Evolutionary conservation across 1,140 invertebrate species (phyloP).

Genomic region (Bicyclus anynana): DNA sequence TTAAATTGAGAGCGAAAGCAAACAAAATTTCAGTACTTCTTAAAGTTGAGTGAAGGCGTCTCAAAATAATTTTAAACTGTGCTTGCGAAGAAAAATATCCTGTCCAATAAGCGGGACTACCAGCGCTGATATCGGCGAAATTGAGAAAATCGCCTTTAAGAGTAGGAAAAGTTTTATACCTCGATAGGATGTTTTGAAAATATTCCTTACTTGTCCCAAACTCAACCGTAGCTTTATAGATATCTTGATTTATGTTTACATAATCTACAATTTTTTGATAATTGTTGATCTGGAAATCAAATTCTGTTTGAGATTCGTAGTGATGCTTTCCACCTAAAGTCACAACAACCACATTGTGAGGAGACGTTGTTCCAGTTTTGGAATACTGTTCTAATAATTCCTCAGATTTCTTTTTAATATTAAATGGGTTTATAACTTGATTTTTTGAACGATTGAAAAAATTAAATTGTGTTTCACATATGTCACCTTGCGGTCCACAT

Average conservation of each 20-base stretch:
- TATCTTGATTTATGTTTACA: conserved; percentile 83
- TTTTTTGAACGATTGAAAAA: conserved; percentile 69
- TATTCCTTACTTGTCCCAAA: conserved; percentile 92
- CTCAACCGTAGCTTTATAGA: conserved; percentile 83
- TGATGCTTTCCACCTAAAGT: conserved; percentile 90
- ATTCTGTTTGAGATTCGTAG: conserved; percentile 86
- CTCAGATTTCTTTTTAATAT: conserved; percentile 87
- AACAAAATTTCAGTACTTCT: conserved; percentile 90
- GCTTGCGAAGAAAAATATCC: conserved; percentile 93
- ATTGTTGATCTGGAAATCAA: conserved; percentile 91
- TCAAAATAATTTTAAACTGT: conserved; percentile 88
- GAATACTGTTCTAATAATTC: conserved; percentile 89
- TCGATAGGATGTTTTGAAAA: conserved; percentile 82
- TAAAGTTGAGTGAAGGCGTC: conserved; percentile 87
- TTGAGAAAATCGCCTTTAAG: conserved; percentile 94
- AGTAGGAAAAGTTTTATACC: conserved; percentile 79
- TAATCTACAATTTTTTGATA: conserved; percentile 88
- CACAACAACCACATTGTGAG: conserved; percentile 89
- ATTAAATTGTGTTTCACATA: conserved; percentile 49
- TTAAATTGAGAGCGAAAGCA: conserved; percentile 83
- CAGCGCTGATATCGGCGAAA: conserved; percentile 90
- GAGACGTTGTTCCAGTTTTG: conserved; percentile 87
- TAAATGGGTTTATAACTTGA: conserved; percentile 83
- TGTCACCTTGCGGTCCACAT: conserved; percentile 46
- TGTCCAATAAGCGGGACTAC: conserved; percentile 91